Conservation (phyloP, 2,113 vertebrate species). For the Hirundichthys speculiger region DNA sequence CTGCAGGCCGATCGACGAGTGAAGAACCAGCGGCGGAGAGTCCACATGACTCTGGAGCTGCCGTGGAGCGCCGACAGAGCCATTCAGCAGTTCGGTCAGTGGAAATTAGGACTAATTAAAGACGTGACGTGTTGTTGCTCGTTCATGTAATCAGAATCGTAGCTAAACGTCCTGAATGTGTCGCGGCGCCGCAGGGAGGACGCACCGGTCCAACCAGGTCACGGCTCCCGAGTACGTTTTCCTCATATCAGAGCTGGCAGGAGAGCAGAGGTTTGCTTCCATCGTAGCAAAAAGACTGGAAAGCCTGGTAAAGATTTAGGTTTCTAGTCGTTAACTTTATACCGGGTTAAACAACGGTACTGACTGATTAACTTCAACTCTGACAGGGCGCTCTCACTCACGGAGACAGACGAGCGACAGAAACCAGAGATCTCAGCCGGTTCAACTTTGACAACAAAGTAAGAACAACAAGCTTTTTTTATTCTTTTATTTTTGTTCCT, state of each 20-base stretch:
- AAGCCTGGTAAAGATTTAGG: slow-evolving; percentile 86
- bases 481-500: background rate
- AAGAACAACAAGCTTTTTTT: slow-evolving; percentile 2
- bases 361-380: background rate
- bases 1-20: slow-evolving; percentile 95
- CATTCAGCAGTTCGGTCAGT: slow-evolving; percentile 96
- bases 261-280: slow-evolving; percentile 97
- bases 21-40: slow-evolving; percentile 94
- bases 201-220: slow-evolving; percentile 97
- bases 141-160: no score
- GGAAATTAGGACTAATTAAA: background rate
- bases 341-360: no score
- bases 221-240: slow-evolving; percentile 98
- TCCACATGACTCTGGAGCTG: slow-evolving; percentile 97
- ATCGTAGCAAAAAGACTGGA: slow-evolving; percentile 99
- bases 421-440: slow-evolving; percentile 95
- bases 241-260: slow-evolving; percentile 96
- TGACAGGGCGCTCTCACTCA: slow-evolving; percentile 95
- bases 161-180: background rate
- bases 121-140: background rate
- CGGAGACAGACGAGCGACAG: slow-evolving; percentile 96
- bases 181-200: slow-evolving; percentile 84
- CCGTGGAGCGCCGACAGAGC: slow-evolving; percentile 97
- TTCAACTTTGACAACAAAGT: slow-evolving; percentile 99
- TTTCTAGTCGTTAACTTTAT: no score